A percentile compares a stretch with the other conserved stretches of the same genome.
Evolutionary conservation across 2,113 vertebrate genomes (phyloP).

Genomic region (cattle (Bos taurus)): DNA sequence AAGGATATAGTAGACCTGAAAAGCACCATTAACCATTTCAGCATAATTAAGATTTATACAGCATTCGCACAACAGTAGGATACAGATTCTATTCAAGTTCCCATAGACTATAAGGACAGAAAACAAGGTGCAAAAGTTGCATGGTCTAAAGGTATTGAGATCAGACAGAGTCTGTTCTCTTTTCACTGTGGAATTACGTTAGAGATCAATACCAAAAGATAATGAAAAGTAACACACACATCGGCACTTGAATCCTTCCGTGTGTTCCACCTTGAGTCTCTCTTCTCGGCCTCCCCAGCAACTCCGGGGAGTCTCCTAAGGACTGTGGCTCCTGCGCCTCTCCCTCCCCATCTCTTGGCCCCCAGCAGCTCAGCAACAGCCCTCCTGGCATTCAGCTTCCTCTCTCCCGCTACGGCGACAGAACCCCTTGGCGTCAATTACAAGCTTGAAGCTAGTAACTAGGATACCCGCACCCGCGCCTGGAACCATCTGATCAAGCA

Average conservation of each 20-base stretch:
- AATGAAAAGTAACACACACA: neutral
- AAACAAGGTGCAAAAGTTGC: neutral
- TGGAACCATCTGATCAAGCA: rapidly evolving
- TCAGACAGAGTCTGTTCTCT: neutral
- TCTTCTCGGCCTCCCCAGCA: neutral
- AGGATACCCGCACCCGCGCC: neutral
- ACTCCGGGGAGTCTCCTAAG: neutral
- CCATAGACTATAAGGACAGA: neutral
- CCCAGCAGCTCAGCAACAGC: neutral
- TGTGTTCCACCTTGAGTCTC: too few relatives aligned
- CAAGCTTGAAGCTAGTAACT: neutral
- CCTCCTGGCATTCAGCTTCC: neutral
- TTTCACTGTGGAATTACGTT: neutral
- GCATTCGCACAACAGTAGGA: rapidly evolving
- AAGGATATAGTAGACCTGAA: neutral
- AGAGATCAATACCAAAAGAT: neutral
- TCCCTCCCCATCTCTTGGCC: neutral
- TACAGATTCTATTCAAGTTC: neutral
- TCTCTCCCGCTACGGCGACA: rapidly evolving
- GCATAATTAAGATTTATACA: neutral
- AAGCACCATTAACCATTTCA: neutral
- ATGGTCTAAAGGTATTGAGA: neutral
- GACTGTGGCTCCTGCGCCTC: neutral
- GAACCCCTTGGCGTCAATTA: neutral
- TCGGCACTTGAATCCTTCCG: rapidly evolving